phyloP scores from a whole-genome alignment of 2,113 vertebrate species.

The Amphiprion percula region DNA sequence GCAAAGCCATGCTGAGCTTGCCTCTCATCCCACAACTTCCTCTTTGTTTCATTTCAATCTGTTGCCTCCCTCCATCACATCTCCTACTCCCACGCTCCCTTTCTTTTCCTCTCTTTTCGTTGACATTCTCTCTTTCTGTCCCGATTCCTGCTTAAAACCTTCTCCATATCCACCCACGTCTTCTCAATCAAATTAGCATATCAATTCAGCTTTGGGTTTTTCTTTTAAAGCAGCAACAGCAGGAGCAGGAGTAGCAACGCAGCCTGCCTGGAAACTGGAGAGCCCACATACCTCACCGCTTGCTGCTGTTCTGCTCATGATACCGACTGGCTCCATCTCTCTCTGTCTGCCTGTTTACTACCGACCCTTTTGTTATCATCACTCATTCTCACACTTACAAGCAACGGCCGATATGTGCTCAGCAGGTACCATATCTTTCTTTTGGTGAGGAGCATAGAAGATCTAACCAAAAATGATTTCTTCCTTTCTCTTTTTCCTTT shows the following conservation, averaged over 20 bases:
- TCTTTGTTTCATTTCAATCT: conserved; percentile 65
- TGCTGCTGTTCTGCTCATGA: conserved; percentile 42
- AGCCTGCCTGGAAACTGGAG: conserved; percentile 55
- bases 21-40: conserved; percentile 57
- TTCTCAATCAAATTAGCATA: conserved; percentile 80
- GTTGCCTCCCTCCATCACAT: conserved; percentile 42
- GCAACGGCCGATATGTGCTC: conserved; percentile 18
- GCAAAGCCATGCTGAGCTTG: conserved; percentile 25
- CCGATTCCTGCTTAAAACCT: conserved; percentile 64
- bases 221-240: conserved; percentile 58
- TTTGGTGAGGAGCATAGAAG: conserved; percentile 16
- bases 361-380: conserved; percentile 27
- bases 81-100: conserved; percentile 62
- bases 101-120: conserved; percentile 40
- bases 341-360: conserved; percentile 31
- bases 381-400: conserved; percentile 29
- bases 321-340: conserved; percentile 39
- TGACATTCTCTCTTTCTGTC: conserved; percentile 59
- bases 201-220: conserved; percentile 66
- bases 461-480: conserved; percentile 15
- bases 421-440: conserved; percentile 8
- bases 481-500: conserved; percentile 13
- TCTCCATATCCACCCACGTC: conserved; percentile 80
- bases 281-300: conserved; percentile 57
- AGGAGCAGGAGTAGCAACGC: conserved; percentile 36